Percentiles rank a stretch among this genome's conserved stretches.
Conservation (phyloP, 1,140 invertebrate species). For the Macrostomum lignano region DNA sequence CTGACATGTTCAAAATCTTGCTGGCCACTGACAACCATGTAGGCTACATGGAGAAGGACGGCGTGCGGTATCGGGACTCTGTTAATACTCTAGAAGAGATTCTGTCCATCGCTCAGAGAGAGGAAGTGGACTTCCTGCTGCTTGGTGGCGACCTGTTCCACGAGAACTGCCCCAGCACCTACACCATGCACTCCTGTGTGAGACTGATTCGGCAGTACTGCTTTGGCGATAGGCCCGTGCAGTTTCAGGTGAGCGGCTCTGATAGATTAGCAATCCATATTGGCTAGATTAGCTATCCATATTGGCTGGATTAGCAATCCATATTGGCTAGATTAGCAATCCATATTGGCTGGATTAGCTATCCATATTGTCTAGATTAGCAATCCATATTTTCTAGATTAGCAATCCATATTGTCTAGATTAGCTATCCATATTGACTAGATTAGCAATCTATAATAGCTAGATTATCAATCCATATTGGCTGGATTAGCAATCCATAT, state of each 20-base stretch:
- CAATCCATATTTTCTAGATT: too few relatives aligned
- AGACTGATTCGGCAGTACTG: constrained; percentile 49
- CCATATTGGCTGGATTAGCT: too few relatives aligned
- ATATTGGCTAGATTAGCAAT: too few relatives aligned
- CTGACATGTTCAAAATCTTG: constrained; percentile 53
- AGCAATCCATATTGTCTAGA: too few relatives aligned
- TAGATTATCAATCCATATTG: too few relatives aligned
- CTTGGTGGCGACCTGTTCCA: constrained; percentile 39
- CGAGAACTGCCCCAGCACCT: constrained; percentile 33
- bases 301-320: too few relatives aligned
- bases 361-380: too few relatives aligned
- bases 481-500: too few relatives aligned
- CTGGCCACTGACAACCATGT: constrained; percentile 80
- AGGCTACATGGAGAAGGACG: constrained; percentile 57
- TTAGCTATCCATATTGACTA: too few relatives aligned
- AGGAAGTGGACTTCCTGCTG: constrained; percentile 35
- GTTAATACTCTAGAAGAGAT: constrained; percentile 83
- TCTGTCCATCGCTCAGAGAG: constrained; percentile 42
- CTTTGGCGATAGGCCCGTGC: constrained; percentile 33
- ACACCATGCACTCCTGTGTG: constrained; percentile 41
- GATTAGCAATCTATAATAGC: too few relatives aligned
- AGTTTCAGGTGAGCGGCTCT: constrained; percentile 40
- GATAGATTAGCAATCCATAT: too few relatives aligned
- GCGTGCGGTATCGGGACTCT: constrained; percentile 50
- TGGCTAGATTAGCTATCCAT: too few relatives aligned